phyloP scores from a whole-genome alignment of 2,888 invertebrate genomes.

The Aporophyla lueneburgensis region DNA sequence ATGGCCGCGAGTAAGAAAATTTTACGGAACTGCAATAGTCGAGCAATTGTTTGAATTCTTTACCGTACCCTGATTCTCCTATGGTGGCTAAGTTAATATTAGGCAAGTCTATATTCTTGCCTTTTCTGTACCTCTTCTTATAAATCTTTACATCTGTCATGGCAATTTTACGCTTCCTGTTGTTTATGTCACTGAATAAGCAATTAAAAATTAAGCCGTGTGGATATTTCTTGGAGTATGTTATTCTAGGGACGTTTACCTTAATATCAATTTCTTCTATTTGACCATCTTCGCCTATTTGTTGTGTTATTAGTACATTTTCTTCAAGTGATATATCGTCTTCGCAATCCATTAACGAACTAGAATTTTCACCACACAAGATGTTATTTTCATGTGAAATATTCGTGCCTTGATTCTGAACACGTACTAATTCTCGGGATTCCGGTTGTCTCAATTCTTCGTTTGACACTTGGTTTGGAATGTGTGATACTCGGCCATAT shows the following conservation, averaged over 20 bases:
- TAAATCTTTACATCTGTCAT: slow-evolving; percentile 70
- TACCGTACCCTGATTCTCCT: slow-evolving; percentile 74
- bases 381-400: slow-evolving; percentile 1
- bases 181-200: slow-evolving; percentile 42
- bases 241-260: slow-evolving; percentile 75
- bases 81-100: slow-evolving; percentile 74
- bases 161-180: slow-evolving; percentile 78
- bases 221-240: slow-evolving; percentile 72
- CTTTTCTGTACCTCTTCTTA: slow-evolving; percentile 81
- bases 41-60: slow-evolving; percentile 79
- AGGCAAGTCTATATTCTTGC: slow-evolving; percentile 84
- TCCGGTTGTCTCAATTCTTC: background rate
- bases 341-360: slow-evolving; percentile 62
- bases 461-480: background rate
- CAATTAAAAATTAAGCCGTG: slow-evolving; percentile 13
- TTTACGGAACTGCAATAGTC: slow-evolving; percentile 83
- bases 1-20: slow-evolving; percentile 84
- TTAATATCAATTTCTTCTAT: slow-evolving; percentile 69
- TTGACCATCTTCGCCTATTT: slow-evolving; percentile 52
- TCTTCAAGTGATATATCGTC: slow-evolving; percentile 35
- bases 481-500: background rate
- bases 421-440: background rate
- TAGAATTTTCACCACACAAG: background rate
- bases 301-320: slow-evolving; percentile 57
- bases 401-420: background rate